phyloP scores from a whole-genome alignment of 1,140 invertebrate species.

The Polyergus mexicanus region DNA sequence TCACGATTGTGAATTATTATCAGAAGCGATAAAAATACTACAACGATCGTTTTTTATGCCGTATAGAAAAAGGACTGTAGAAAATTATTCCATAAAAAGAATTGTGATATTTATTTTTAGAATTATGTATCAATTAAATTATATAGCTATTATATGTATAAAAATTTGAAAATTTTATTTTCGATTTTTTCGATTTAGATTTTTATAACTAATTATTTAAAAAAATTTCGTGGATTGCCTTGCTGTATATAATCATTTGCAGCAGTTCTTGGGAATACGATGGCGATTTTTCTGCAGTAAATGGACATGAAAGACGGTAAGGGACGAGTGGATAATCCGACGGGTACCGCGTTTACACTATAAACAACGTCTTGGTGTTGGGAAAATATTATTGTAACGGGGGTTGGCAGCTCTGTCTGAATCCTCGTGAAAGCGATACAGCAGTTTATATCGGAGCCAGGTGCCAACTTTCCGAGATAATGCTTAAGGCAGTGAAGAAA shows the following conservation, averaged over 20 bases:
- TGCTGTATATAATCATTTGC: slow-evolving; percentile 30
- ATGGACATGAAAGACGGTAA: slow-evolving; percentile 51
- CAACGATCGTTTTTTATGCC: no score
- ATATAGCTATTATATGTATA: no score
- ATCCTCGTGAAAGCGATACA: slow-evolving; percentile 73
- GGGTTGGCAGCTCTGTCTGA: slow-evolving; percentile 51
- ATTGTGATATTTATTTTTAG: no score
- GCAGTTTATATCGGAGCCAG: slow-evolving; percentile 69
- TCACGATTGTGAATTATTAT: background rate
- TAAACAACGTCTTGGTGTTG: slow-evolving; percentile 77
- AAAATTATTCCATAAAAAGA: no score
- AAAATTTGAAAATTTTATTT: no score
- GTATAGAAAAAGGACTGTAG: no score
- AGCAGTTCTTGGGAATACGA: slow-evolving; percentile 27
- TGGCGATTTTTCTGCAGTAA: slow-evolving; percentile 48
- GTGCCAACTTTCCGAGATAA: slow-evolving; percentile 73
- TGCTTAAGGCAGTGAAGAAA: slow-evolving; percentile 71
- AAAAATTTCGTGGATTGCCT: background rate
- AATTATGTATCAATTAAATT: no score
- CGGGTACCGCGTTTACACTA: slow-evolving; percentile 65
- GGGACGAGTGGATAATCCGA: slow-evolving; percentile 70
- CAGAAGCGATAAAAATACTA: background rate
- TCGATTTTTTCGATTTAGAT: no score
- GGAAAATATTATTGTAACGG: slow-evolving; percentile 78
- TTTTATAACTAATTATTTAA: background rate